Evolutionary conservation across 2,113 vertebrate genomes (phyloP).

Genomic region (Abramis brama): DNA sequence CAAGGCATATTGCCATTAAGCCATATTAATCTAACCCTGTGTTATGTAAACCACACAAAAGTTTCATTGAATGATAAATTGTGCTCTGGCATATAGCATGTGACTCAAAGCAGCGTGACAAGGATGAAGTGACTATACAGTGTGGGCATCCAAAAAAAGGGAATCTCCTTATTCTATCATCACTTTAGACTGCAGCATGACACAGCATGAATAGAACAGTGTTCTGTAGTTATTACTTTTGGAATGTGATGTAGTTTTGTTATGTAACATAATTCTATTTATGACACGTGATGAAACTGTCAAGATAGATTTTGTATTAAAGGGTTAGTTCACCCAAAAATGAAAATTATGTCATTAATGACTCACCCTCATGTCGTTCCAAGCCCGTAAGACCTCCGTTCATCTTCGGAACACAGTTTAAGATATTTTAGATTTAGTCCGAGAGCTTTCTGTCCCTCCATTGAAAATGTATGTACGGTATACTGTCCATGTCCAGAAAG

Average conservation of each 20-base stretch:
- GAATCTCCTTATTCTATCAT: slow-evolving; percentile 11
- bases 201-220: not conserved
- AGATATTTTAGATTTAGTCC: no score
- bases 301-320: not conserved
- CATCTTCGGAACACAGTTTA: no score
- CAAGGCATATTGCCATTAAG: not conserved
- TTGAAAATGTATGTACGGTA: no score
- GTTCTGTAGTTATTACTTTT: slow-evolving; percentile 7
- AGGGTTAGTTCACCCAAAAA: no score
- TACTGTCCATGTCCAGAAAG: no score
- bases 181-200: slow-evolving; percentile 15
- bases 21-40: not conserved
- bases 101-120: slow-evolving; percentile 46
- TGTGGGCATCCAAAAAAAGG: slow-evolving; percentile 14
- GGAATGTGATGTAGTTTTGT: not conserved
- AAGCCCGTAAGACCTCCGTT: no score
- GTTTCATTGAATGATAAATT: slow-evolving; percentile 36
- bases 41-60: slow-evolving; percentile 49
- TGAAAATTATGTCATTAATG: no score
- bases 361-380: no score
- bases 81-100: slow-evolving; percentile 32
- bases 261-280: not conserved
- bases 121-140: slow-evolving; percentile 3
- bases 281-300: not conserved
- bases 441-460: no score